Conservation (phyloP, 2,113 vertebrate genomes). For the Ophiodon elongatus region DNA sequence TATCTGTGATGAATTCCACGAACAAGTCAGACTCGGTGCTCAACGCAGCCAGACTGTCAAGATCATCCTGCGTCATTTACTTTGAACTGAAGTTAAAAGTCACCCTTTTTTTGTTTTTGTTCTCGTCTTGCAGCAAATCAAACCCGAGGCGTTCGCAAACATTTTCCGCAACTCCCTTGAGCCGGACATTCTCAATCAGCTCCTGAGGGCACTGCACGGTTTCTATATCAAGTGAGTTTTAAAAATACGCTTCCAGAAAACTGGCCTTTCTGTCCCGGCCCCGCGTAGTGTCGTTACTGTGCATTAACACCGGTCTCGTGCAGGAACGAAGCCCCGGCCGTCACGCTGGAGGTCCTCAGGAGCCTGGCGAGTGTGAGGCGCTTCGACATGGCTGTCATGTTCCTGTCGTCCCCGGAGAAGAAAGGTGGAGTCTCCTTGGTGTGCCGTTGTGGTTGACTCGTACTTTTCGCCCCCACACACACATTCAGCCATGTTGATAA, state of each 20-base stretch:
- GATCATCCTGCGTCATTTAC: not conserved
- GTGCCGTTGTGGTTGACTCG: no score
- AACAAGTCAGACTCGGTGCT: not conserved
- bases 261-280: not conserved
- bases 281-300: not conserved
- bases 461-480: no score
- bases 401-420: slow-evolving; percentile 92
- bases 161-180: slow-evolving; percentile 94
- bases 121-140: slow-evolving; percentile 88
- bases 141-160: slow-evolving; percentile 85
- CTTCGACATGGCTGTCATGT: slow-evolving; percentile 97
- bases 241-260: not conserved
- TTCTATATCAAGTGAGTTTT: slow-evolving; percentile 91
- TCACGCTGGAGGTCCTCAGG: slow-evolving; percentile 88
- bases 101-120: not conserved
- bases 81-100: not conserved
- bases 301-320: not conserved
- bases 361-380: slow-evolving; percentile 89
- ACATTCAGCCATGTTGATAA: not conserved
- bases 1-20: not conserved
- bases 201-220: slow-evolving; percentile 88
- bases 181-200: slow-evolving; percentile 91
- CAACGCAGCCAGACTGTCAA: not conserved
- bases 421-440: slow-evolving; percentile 81
- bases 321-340: slow-evolving; percentile 87